A percentile compares a stretch with the other conserved stretches of the same genome.
phyloP scores from a whole-genome alignment of 2,888 invertebrate species.

The Biston stratarius region DNA sequence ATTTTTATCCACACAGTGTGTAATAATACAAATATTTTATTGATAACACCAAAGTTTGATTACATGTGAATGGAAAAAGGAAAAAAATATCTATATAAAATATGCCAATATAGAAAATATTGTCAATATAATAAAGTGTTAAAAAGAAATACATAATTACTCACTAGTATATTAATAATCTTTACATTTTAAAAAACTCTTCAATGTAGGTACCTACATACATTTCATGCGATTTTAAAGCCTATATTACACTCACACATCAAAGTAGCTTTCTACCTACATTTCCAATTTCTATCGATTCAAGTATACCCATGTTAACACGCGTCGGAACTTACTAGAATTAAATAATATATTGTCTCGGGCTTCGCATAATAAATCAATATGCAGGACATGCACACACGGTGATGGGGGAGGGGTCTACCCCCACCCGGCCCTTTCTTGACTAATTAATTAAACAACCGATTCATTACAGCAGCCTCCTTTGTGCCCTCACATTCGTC shows the following conservation, averaged over 20 bases:
- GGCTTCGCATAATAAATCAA: slow-evolving; percentile 83
- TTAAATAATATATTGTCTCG: slow-evolving; percentile 83
- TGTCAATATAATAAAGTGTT: too few relatives aligned
- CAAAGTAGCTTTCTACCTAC: neutral
- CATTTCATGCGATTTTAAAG: too few relatives aligned
- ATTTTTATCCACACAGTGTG: too few relatives aligned
- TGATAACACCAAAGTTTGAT: too few relatives aligned
- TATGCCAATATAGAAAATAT: too few relatives aligned
- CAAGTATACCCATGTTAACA: slow-evolving; percentile 59
- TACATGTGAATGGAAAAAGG: too few relatives aligned
- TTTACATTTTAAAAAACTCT: too few relatives aligned
- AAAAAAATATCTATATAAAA: too few relatives aligned
- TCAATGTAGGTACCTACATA: too few relatives aligned
- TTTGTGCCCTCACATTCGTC: slow-evolving; percentile 85
- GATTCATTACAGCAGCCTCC: slow-evolving; percentile 89
- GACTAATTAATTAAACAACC: slow-evolving; percentile 92
- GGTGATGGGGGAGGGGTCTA: slow-evolving; percentile 58
- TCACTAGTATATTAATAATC: too few relatives aligned
- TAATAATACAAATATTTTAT: too few relatives aligned
- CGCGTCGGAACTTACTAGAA: slow-evolving; percentile 77
- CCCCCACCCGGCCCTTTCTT: slow-evolving; percentile 76
- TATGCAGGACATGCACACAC: slow-evolving; percentile 84
- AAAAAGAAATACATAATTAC: too few relatives aligned
- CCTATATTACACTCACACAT: neutral
- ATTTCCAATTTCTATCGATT: slow-evolving; percentile 30